Evolutionary conservation across 2,888 invertebrate species (phyloP).

Genomic region (Tipula vernalis): DNA sequence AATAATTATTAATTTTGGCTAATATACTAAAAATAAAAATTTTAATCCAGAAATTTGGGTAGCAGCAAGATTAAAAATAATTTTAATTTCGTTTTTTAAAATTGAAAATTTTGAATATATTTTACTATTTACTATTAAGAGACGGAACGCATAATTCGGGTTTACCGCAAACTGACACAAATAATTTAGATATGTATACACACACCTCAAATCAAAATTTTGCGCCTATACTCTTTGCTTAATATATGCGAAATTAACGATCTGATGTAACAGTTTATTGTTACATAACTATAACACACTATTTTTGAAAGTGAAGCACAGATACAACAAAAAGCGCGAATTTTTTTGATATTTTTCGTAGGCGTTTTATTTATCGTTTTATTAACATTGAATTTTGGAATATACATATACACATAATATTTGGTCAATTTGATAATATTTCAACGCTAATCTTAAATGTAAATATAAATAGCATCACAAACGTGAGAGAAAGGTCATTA

Average conservation of each 20-base stretch:
- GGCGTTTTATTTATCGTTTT: background rate
- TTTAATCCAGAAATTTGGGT: too few relatives aligned
- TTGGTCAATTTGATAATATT: background rate
- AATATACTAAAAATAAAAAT: too few relatives aligned
- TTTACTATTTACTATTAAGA: too few relatives aligned
- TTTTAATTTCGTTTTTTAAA: too few relatives aligned
- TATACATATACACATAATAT: background rate
- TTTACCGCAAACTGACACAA: background rate
- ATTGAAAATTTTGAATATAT: too few relatives aligned
- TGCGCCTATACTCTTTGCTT: too few relatives aligned
- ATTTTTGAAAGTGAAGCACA: background rate
- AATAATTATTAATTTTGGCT: too few relatives aligned
- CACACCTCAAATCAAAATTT: background rate
- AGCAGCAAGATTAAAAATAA: too few relatives aligned
- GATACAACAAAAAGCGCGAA: background rate
- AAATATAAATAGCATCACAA: background rate
- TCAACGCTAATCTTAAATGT: background rate
- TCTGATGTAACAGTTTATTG: background rate
- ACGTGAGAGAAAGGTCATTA: background rate
- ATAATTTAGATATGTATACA: background rate
- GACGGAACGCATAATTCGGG: too few relatives aligned
- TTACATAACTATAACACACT: background rate
- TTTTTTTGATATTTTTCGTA: background rate
- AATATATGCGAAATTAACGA: background rate
- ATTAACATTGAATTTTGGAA: background rate